Percentiles rank a stretch among this genome's conserved stretches.
phyloP scores from a whole-genome alignment of 2,113 vertebrate species.

The Osmerus eperlanus region DNA sequence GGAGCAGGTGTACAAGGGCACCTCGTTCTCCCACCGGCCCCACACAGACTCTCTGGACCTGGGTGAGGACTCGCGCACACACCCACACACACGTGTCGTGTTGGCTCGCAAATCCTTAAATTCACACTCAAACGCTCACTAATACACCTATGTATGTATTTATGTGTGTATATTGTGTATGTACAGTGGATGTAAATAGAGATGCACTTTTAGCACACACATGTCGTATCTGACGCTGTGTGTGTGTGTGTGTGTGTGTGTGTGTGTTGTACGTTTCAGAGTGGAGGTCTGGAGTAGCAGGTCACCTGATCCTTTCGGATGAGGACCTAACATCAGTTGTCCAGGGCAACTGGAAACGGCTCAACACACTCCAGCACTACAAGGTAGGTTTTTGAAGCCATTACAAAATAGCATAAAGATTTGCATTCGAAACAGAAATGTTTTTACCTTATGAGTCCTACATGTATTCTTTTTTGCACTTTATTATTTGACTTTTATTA shows the following conservation, averaged over 20 bases:
- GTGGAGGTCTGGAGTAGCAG: constrained; percentile 93
- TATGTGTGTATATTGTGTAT: too few species aligned
- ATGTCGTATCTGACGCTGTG: not conserved
- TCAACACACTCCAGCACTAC: constrained; percentile 96
- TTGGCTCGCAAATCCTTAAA: constrained; percentile 70
- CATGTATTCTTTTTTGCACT: too few species aligned
- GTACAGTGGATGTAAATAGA: too few species aligned
- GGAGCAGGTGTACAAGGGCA: constrained; percentile 92
- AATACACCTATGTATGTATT: not conserved
- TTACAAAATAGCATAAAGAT: too few species aligned
- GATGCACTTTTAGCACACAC: too few species aligned
- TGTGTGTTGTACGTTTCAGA: constrained; percentile 68
- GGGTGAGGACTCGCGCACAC: constrained; percentile 72
- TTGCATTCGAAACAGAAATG: too few species aligned
- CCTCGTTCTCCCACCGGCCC: constrained; percentile 86
- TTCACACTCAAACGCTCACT: not conserved
- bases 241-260: constrained; percentile 14
- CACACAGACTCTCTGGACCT: constrained; percentile 88
- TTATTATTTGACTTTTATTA: too few species aligned
- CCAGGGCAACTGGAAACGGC: constrained; percentile 93
- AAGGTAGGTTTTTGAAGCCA: constrained; percentile 73
- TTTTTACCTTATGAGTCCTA: too few species aligned
- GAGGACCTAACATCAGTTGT: constrained; percentile 94
- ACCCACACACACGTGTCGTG: constrained; percentile 80
- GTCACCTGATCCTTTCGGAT: constrained; percentile 94